Conservation (phyloP, 37 sponge, comb jelly and placozoan species). For the Tethya wilhelma region DNA sequence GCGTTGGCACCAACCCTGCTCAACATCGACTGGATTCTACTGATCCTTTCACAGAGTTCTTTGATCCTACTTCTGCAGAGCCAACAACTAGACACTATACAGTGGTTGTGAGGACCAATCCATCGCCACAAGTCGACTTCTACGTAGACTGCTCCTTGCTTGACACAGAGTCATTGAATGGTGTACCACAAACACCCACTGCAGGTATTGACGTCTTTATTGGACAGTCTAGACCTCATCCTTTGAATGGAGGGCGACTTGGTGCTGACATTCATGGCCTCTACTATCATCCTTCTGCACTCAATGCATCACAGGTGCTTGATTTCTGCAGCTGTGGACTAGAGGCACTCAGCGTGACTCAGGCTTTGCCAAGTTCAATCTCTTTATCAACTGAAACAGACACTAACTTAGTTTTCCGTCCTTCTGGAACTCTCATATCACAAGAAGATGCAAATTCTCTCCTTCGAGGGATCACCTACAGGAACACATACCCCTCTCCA, state of each 20-base stretch:
- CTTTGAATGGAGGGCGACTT: slow-evolving; percentile 35
- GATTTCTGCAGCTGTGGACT: slow-evolving; percentile 72
- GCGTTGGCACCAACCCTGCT: background rate
- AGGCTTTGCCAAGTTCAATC: slow-evolving; percentile 23
- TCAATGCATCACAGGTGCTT: slow-evolving; percentile 34
- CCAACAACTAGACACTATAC: slow-evolving; percentile 23
- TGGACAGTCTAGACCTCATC: slow-evolving; percentile 42
- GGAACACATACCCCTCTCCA: slow-evolving; percentile 40
- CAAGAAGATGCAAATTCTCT: slow-evolving; percentile 24
- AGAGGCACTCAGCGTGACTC: slow-evolving; percentile 47
- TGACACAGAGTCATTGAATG: background rate
- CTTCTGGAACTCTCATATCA: slow-evolving; percentile 11
- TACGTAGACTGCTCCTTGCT: slow-evolving; percentile 55
- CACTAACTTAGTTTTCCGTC: background rate
- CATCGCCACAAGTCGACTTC: background rate
- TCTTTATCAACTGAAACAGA: background rate
- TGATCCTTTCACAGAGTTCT: background rate
- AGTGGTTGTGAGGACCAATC: slow-evolving; percentile 5
- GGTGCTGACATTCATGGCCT: slow-evolving; percentile 46
- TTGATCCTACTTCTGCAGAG: slow-evolving; percentile 1
- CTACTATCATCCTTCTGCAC: slow-evolving; percentile 53
- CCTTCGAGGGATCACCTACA: slow-evolving; percentile 48
- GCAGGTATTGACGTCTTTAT: slow-evolving; percentile 45
- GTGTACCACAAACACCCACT: background rate
- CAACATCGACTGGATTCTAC: background rate